Evolutionary conservation across 2,797 vertebrate genomes (phyloP).

Genomic region (Hafferia zeledoni): DNA sequence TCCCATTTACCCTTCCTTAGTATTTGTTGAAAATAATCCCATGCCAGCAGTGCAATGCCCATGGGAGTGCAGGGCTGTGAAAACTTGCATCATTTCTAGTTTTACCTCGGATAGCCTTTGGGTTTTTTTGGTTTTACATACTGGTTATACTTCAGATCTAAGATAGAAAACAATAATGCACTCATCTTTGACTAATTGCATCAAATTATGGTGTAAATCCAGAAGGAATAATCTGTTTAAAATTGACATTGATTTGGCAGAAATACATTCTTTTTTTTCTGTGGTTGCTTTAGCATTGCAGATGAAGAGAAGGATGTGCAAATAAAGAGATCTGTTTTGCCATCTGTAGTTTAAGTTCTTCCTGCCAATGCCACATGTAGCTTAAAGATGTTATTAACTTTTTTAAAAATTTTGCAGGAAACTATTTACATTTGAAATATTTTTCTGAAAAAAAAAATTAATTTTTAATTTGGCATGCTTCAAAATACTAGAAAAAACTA

Average conservation of each 20-base stretch:
- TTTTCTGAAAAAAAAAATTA: not conserved
- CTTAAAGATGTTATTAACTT: slow-evolving; percentile 72
- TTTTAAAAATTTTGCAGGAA: not conserved
- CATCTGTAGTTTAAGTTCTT: slow-evolving; percentile 78
- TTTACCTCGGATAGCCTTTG: not conserved
- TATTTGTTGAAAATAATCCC: not conserved
- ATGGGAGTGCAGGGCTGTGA: not conserved
- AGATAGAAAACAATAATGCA: slow-evolving; percentile 8
- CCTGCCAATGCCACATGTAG: slow-evolving; percentile 70
- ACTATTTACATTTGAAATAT: slow-evolving; percentile 26
- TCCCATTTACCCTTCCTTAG: not conserved
- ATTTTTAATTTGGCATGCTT: slow-evolving; percentile 23
- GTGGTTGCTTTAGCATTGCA: slow-evolving; percentile 67
- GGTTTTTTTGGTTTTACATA: not conserved
- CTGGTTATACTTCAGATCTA: not conserved
- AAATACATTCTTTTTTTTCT: slow-evolving; percentile 27
- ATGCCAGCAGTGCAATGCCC: not conserved
- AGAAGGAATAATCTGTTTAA: slow-evolving; percentile 61
- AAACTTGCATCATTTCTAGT: not conserved
- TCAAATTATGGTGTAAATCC: slow-evolving; percentile 46
- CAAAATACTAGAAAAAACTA: not conserved
- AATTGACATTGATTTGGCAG: slow-evolving; percentile 69
- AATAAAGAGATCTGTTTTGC: slow-evolving; percentile 80
- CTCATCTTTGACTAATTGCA: slow-evolving; percentile 58
- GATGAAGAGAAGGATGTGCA: slow-evolving; percentile 76